phyloP scores from a whole-genome alignment of 2,797 vertebrate species.

The Chrosomus eos region DNA sequence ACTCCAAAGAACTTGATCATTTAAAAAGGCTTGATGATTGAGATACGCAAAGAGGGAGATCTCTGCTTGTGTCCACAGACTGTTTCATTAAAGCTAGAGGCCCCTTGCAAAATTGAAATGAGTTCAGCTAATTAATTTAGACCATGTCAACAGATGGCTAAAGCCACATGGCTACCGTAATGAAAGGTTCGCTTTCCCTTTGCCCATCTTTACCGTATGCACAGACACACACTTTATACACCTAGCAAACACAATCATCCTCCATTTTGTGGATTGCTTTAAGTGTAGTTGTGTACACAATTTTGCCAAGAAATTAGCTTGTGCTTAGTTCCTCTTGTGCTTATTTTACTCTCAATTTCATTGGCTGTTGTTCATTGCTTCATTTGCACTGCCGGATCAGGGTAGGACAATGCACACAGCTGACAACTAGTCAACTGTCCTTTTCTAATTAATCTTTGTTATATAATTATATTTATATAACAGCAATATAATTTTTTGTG shows the following conservation, averaged over 20 bases:
- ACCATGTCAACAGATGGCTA: conserved; percentile 83
- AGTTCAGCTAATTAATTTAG: conserved; percentile 84
- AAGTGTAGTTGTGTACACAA: neutral
- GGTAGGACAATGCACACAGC: neutral
- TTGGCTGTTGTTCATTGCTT: neutral
- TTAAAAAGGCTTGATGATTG: neutral
- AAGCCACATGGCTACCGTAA: conserved; percentile 79
- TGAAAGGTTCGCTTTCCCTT: conserved; percentile 66
- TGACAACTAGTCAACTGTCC: neutral
- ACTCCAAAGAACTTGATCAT: neutral
- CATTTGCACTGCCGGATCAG: neutral
- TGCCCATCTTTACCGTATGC: neutral
- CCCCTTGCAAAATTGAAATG: conserved; percentile 77
- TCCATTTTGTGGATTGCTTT: conserved; percentile 48
- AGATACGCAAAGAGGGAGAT: conserved; percentile 47
- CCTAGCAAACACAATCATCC: conserved; percentile 24
- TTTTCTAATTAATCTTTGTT: neutral
- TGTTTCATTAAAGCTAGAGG: conserved; percentile 70
- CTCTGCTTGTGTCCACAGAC: conserved; percentile 57
- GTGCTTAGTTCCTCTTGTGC: too few relatives aligned
- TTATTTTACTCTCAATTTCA: neutral
- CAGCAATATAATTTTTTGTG: neutral
- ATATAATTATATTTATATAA: neutral
- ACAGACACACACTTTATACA: conserved; percentile 38
- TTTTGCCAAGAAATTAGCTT: neutral